Evolutionary conservation across 2,113 vertebrate genomes (phyloP).

Genomic region (Ageneiosus marmoratus): DNA sequence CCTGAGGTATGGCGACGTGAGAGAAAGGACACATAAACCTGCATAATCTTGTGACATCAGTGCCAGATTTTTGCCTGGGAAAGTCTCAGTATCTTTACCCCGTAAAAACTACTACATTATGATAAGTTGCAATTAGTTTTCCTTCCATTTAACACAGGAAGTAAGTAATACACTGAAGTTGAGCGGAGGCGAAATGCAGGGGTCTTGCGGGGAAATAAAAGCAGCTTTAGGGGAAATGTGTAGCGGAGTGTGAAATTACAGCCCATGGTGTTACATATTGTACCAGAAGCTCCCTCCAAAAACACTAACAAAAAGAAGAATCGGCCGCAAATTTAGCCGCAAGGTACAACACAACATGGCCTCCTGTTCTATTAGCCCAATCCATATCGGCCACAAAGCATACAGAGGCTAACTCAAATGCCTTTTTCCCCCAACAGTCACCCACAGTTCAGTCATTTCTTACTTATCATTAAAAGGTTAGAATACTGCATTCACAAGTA

Average conservation of each 20-base stretch:
- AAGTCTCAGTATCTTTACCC: constrained; percentile 20
- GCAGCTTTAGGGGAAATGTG: constrained; percentile 98
- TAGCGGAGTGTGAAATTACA: constrained; percentile 99
- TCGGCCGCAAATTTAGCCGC: constrained; percentile 87
- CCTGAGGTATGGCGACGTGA: neutral
- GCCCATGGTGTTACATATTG: constrained; percentile 99
- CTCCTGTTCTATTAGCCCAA: constrained; percentile 56
- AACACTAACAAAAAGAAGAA: constrained; percentile 75
- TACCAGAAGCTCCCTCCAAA: constrained; percentile 96
- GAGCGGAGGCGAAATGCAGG: constrained; percentile 84
- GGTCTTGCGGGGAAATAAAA: constrained; percentile 88
- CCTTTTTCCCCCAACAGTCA: neutral
- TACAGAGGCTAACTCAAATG: constrained; percentile 42
- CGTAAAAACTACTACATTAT: constrained; percentile 35
- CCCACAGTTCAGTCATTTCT: constrained; percentile 3
- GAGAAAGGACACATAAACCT: neutral
- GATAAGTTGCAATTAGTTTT: constrained; percentile 68
- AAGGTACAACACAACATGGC: constrained; percentile 75
- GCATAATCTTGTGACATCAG: constrained; percentile 8
- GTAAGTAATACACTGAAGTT: constrained; percentile 79
- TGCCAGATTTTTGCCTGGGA: neutral
- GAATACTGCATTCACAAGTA: neutral
- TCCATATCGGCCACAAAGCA: constrained; percentile 53
- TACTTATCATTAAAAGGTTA: constrained; percentile 2
- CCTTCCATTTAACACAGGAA: constrained; percentile 71